Conservation (phyloP, 1,140 invertebrate genomes). For the Dendrolimus kikuchii region DNA sequence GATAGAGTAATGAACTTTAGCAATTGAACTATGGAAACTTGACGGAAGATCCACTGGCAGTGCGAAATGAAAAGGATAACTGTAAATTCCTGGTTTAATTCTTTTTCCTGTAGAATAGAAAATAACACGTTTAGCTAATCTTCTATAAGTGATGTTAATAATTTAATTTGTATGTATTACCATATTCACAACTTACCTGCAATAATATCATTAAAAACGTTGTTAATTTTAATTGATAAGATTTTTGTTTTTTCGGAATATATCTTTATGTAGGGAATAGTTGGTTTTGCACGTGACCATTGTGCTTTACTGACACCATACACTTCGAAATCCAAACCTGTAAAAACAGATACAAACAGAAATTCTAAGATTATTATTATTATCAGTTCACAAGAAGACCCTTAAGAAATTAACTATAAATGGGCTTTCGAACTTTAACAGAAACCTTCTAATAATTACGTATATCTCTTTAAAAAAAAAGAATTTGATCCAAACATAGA, state of each 20-base stretch:
- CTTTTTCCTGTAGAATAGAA: conserved; percentile 37
- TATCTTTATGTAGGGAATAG: conserved; percentile 48
- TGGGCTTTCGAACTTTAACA: background rate
- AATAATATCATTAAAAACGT: conserved; percentile 34
- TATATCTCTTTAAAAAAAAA: background rate
- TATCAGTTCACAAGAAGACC: no score
- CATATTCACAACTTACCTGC: conserved; percentile 27
- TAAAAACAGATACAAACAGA: conserved; percentile 16
- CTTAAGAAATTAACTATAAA: no score
- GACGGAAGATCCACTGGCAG: conserved; percentile 45
- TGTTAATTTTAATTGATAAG: conserved; percentile 26
- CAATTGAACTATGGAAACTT: conserved; percentile 45
- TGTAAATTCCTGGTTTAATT: conserved; percentile 32
- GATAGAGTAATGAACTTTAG: conserved; percentile 39
- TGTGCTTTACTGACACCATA: conserved; percentile 38
- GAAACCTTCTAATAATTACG: background rate
- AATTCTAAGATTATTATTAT: background rate
- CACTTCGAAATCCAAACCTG: conserved; percentile 47
- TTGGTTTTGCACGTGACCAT: conserved; percentile 45
- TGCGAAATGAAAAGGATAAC: conserved; percentile 47
- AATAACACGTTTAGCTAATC: conserved; percentile 3
- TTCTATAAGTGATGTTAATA: background rate
- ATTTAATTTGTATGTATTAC: background rate
- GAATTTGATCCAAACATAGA: background rate
- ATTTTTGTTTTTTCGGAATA: conserved; percentile 48